Evolutionary conservation across 2,113 vertebrate species (phyloP), one percentile per base, ranked within the genome.

Genomic region (Octodon degus): DNA sequence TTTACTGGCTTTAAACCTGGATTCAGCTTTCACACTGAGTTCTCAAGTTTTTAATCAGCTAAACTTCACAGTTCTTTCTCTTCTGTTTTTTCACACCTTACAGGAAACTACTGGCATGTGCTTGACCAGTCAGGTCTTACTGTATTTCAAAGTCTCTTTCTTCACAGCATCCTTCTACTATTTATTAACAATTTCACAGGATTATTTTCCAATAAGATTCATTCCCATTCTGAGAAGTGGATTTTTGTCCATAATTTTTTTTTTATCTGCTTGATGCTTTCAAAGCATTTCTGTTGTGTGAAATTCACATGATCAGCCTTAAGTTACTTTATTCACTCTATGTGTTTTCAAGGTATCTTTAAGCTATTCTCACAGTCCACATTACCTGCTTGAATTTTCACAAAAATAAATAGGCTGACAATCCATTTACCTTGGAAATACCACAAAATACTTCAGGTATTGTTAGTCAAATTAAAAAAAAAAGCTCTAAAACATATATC

Each of bases 1-100:
- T 86, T 90, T 83, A 27, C 89, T 88, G 58, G 4, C 27, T 91
- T 83, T 91, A 60, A 92, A 81, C 58, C 22, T 83, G 84, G 74
- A 34, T 84, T 65, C 17, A 87, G 6, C 4, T 70, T 93, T 72
- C 11, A 20, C 90, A 84, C 24, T 22, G 20, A 86, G 89, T 89
- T 96, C 16, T 85, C 9, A 37, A 6, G 20, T 34, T 43, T 86
- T 55, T 27, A 81, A 65, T 72, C 1, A 86, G 3, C 55, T 83
- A 13, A 12, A 83, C 86, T 74, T 95, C 22, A 10, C n/a, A 47
- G 3, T 89, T 88, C 27, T 81, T 58, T 80, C 11, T n/a, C 30
- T 2, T 30, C 30, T n/a, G 22, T n/a, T 0, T 86, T 53, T 67
- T 83, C 20, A 16, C 67, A 19, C 22, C 5, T 65, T 85, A 79